Conservation (phyloP, 2,113 vertebrate genomes). For the Scophthalmus maximus region DNA sequence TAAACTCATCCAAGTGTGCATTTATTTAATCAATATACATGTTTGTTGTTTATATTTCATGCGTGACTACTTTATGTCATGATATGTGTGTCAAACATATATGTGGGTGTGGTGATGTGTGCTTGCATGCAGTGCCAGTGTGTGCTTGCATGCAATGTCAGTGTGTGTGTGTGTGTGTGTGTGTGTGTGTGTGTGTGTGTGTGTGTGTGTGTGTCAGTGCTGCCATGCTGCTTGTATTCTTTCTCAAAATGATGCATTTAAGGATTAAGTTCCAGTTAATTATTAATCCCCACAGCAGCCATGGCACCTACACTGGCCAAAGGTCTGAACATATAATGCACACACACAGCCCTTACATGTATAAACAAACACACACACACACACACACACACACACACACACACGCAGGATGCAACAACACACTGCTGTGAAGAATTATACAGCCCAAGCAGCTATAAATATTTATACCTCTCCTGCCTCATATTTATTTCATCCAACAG, state of each 20-base stretch:
- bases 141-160: constrained; percentile 7
- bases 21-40: constrained; percentile 18
- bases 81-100: constrained; percentile 19
- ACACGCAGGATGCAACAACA: constrained; percentile 22
- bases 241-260: constrained; percentile 74
- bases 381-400: constrained; percentile 11
- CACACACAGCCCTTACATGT: constrained; percentile 4
- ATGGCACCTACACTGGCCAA: constrained; percentile 53
- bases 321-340: constrained; percentile 41
- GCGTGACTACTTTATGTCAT: constrained; percentile 26
- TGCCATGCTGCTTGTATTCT: constrained; percentile 47
- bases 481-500: constrained; percentile 79
- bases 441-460: constrained; percentile 74
- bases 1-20: constrained; percentile 17
- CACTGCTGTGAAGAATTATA: constrained; percentile 61
- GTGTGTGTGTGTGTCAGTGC: constrained; percentile 16
- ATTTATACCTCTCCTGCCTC: constrained; percentile 75
- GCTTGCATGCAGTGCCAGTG: constrained; percentile 5
- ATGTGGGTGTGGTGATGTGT: not conserved
- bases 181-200: constrained; percentile 27
- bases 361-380: constrained; percentile 5
- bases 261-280: constrained; percentile 74
- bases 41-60: constrained; percentile 23
- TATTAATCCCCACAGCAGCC: constrained; percentile 72
- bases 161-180: not conserved